Conservation (phyloP, 2,888 invertebrate genomes). For the Drosophila fungiperda region DNA sequence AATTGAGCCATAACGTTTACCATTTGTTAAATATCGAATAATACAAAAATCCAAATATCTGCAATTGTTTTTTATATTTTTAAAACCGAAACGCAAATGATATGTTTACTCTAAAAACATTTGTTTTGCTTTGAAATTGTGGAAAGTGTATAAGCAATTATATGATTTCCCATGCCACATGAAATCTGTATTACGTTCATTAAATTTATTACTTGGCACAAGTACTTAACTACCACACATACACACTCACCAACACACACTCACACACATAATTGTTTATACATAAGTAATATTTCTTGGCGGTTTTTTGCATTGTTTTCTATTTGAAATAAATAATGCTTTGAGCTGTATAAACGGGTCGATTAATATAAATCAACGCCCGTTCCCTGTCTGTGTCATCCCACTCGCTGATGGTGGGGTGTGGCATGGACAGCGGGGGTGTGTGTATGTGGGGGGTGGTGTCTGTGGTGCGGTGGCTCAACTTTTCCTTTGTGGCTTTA, state of each 20-base stretch:
- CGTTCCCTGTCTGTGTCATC: constrained; percentile 60
- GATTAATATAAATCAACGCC: constrained; percentile 77
- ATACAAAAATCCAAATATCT: neutral
- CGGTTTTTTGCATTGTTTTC: constrained; percentile 57
- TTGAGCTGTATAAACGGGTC: constrained; percentile 63
- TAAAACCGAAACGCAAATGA: neutral
- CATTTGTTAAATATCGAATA: neutral
- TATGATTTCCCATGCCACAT: neutral
- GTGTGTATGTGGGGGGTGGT: constrained; percentile 8
- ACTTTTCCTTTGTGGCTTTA: constrained; percentile 74
- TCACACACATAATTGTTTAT: neutral
- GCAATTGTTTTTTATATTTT: neutral
- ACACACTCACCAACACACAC: neutral
- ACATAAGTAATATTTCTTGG: constrained; percentile 38
- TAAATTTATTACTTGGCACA: constrained; percentile 67
- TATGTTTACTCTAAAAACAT: neutral
- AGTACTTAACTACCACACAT: neutral
- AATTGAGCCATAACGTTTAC: neutral
- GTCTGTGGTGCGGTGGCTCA: constrained; percentile 40
- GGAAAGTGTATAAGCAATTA: neutral
- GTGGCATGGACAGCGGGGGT: constrained; percentile 9
- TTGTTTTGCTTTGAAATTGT: neutral
- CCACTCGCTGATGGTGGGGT: constrained; percentile 9
- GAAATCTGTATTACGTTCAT: constrained; percentile 40
- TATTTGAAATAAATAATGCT: constrained; percentile 70